Evolutionary conservation across 1,140 invertebrate genomes (phyloP), one percentile per base, ranked within the genome.

Genomic region (Cherax destructor): DNA sequence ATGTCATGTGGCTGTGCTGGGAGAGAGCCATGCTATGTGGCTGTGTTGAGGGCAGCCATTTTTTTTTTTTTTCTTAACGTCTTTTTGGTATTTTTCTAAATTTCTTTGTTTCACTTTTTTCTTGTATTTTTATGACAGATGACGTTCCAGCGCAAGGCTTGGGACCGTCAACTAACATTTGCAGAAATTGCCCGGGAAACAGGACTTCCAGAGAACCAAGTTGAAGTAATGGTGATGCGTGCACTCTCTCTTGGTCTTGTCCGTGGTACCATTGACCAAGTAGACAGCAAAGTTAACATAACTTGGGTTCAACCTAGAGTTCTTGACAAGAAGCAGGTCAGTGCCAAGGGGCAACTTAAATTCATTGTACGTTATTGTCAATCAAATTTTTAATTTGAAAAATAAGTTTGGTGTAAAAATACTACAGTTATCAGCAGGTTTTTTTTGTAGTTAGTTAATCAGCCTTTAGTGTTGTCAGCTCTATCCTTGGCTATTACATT

Each of bases 161-260:
- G 96, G 89, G 95, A 95, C 92, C 95, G 97, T 79, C 96, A 98
- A 93, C 95, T 99, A 78, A 97, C 97, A 0, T 99, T 99, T 94
- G 95, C 95, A 13, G 98, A 99, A 94, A 99, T 99, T 88, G 96
- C 98, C 0, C 94, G 92, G 41, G 93, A 92, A 69, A 94, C 93
- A 9, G 91, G 90, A 18, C 78, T 94, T 9, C 91, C 86, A 24
- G 83, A 88, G 30, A 90, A 96, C 78, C 97, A 99, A 95, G 98
- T 99, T 41, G 99, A 99, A 94, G 95, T 99, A 89, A 95, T 99
- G 16, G 98, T 99, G 3, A 99, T 99, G 99, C 99, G 99, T 95
- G 99, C 99, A 0, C 94, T 99, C 50, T 98, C 98, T n/a, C 96
- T 99, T 93, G 98, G 97, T 77, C 95, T 99, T 0, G 97, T 99